Evolutionary conservation across 2,113 vertebrate species (phyloP), one percentile per base, ranked within the genome.

Genomic region (Elephantulus edwardii): DNA sequence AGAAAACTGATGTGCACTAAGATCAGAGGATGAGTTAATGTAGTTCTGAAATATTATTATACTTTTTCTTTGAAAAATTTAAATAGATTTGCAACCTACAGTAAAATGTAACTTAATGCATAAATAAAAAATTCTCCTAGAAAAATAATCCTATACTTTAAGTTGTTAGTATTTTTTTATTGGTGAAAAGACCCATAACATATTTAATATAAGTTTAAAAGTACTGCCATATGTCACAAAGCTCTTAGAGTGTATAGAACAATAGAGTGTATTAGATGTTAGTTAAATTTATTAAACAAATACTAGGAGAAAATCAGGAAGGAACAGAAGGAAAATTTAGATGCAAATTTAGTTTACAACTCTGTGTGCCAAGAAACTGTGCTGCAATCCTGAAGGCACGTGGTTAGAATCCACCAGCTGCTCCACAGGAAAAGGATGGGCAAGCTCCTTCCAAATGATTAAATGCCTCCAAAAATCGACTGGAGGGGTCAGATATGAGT

Each of bases 281-380:
- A 87, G 10, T 30, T 72, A 81, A 72, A 78, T 66, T 30, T 52
- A 74, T 89, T 88, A 60, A 91, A 83, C 12, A 91, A 87, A 79
- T 71, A 92, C 8, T n/a, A 52, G n/a, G 89, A 79, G 88, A 50
- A 93, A 91, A 94, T 19, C 24, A 85, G 60, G 35, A 89, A 91
- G 48, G 26, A 82, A 87, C 8, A n/a, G 6, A 38, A 90, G 86
- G 68, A 16, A 46, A 50, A 28, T 40, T 78, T 89, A 82, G 62
- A 89, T 88, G 84, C 19, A 48, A 91, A 74, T 78, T 44, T 84
- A 40, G 35, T 77, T 93, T 90, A 62, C 8, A 81, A n/a, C n/a
- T n/a, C n/a, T n/a, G n/a, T n/a, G n/a, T n/a, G n/a, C n/a, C n/a
- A n/a, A n/a, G n/a, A n/a, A n/a, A n/a, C n/a, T n/a, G n/a, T n/a